Base-by-base conservation (phyloP, 2,797 vertebrate species). In the Leptoclinus maculatus region DNA sequence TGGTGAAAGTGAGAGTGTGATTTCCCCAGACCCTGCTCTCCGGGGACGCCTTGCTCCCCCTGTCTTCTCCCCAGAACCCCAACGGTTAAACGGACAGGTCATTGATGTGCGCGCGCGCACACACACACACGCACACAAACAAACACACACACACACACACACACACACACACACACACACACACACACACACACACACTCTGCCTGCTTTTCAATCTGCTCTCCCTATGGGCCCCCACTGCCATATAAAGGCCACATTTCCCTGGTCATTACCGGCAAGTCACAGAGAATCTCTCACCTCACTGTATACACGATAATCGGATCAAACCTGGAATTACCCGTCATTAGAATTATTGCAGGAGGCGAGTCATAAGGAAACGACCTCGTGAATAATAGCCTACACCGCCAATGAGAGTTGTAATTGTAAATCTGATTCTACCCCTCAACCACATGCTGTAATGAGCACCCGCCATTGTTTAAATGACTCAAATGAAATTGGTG, bases 1-100 rank as follows among this genome's bases (percentile, higher is more conserved):
- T 91, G 89, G 89, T 85, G 89, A 91, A 93, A 93, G 91, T 89
- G 88, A 91, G 88, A 92, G 89, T 89, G 91, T 94, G 92, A 93
- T 94, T 94, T 94, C 93, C 93, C 93, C 90, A 93, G 91, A 92
- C 91, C 91, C 90, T 73, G 78, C 76, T 93, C 93, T 88, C 93
- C 19, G 10, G 91, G 90, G 93, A 93, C 63, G 41, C 84, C 80
- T 43, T 25, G 77, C 84, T 87, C 86, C 85, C 88, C 70, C 89
- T 90, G 91, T 91, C 92, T 91, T 91, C 89, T 92, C 90, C 84
- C 83, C 69, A 84, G 88, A 92, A 91, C 87, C 87, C 82, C 82
- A 86, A 82, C 59, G 74, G 93, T 92, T 94, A 94, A 94, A 93
- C 85, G 91, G 91, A 93, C 92, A 93, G 92, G 93, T 94, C 91